Percentiles rank a stretch among this genome's conserved stretches.
phyloP scores from a whole-genome alignment of 2,797 vertebrate species.

The Erethizon dorsatum region DNA sequence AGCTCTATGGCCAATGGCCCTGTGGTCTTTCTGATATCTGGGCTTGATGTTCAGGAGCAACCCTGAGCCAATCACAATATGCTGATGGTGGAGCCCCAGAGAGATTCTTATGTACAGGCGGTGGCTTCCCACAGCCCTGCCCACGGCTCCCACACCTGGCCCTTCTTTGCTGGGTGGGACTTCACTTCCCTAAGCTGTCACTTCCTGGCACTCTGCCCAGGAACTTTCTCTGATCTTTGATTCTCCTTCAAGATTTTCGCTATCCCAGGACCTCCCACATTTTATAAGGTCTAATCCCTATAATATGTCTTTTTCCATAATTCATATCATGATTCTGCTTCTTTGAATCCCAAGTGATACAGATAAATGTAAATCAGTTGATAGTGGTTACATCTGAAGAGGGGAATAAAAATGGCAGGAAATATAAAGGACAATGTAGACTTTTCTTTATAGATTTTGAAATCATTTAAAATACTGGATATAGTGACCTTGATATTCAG shows the following conservation, averaged over 20 bases:
- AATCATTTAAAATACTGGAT: not conserved
- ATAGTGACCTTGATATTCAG: not conserved
- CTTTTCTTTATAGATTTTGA: constrained; percentile 19
- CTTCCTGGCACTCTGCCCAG: not conserved
- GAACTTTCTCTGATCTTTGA: not conserved
- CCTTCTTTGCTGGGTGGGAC: not conserved
- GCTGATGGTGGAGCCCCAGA: not conserved
- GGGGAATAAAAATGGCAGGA: not conserved
- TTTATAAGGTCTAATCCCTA: not conserved
- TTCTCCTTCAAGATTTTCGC: not conserved
- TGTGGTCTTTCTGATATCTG: not conserved
- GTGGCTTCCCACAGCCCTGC: not conserved
- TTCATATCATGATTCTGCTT: not conserved
- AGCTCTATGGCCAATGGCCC: not conserved
- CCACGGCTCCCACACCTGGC: accelerated
- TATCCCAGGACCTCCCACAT: not conserved
- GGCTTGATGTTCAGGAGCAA: not conserved
- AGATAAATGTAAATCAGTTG: not conserved
- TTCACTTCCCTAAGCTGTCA: not conserved
- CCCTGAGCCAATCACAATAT: not conserved
- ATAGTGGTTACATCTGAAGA: not conserved
- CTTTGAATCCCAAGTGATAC: not conserved
- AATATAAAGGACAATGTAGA: not conserved
- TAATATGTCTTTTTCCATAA: not conserved
- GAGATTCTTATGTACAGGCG: not conserved